phyloP scores from a whole-genome alignment of 2,113 vertebrate genomes.

The Hypanus sabinus region DNA sequence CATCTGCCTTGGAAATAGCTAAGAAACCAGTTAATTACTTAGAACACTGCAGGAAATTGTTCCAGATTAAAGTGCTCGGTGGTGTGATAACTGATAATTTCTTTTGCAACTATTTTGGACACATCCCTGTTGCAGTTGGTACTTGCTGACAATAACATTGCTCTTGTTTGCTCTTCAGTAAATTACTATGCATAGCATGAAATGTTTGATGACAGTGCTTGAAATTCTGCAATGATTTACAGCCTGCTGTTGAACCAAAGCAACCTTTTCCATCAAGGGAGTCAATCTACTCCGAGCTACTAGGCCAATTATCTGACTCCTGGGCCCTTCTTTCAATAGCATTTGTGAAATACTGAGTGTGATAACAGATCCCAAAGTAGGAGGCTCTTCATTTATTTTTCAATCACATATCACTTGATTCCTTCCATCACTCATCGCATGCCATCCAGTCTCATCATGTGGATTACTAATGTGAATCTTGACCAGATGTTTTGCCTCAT shows the following conservation, averaged over 20 bases:
- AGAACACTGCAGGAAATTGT: not conserved
- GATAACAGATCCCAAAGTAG: not conserved
- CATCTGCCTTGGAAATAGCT: not conserved
- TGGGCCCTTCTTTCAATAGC: not conserved
- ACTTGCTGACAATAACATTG: not conserved
- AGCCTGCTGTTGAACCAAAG: not conserved
- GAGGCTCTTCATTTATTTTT: not conserved
- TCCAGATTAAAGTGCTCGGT: not conserved
- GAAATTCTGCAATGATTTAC: conserved; percentile 1
- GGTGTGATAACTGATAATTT: not conserved
- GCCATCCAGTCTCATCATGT: not conserved
- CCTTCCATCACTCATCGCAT: too few relatives aligned
- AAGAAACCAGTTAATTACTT: not conserved
- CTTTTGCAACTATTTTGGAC: not conserved
- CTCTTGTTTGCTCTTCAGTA: not conserved
- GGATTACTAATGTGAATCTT: not conserved
- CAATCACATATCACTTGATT: too few relatives aligned
- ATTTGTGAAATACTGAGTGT: not conserved
- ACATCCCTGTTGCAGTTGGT: not conserved
- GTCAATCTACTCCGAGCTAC: not conserved
- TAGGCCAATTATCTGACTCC: not conserved
- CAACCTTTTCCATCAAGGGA: not conserved
- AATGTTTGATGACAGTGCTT: not conserved
- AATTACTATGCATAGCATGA: not conserved
- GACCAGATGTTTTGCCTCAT: not conserved